Evolutionary conservation across 2,797 vertebrate genomes (phyloP), one percentile per base, ranked within the genome.

Genomic region (Leuciscus waleckii): DNA sequence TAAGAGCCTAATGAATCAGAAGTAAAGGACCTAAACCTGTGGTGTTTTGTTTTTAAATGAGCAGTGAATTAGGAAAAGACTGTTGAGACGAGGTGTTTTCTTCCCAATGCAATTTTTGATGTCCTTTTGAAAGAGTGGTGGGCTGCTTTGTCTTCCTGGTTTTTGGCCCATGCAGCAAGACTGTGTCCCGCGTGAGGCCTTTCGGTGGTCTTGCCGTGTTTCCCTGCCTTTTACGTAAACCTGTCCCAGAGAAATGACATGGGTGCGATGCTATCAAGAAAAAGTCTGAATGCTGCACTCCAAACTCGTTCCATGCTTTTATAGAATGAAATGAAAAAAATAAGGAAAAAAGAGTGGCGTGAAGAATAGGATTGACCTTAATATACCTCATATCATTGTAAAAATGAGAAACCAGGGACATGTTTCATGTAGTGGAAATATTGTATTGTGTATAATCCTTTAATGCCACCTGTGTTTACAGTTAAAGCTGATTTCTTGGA

Each of bases 381-480:
- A 96, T 95, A 96, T 96, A 96, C 95, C 95, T 96, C 95, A 96
- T 95, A 96, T 95, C 95, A 95, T 92, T 94, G 91, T 90, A 91
- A 93, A 94, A 92, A 91, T 91, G 92, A 93, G 93, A 90, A 85
- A 93, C 94, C 95, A 96, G 95, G 95, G 95, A 96, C 94, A 91
- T 74, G 89, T 95, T 95, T 94, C 94, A 96, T 97, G 96, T 98
- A 97, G 97, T 97, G 96, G 95, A 96, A 96, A 97, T 97, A 96
- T 92, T 95, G 93, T 96, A 95, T 95, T 94, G 94, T 97, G 97
- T 97, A 96, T 96, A 96, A 97, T 96, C 96, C 95, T 97, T 95
- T 96, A 96, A 97, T 96, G 96, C 96, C 95, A 95, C 95, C 96
- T 95, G 96, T 97, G 96, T 98, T 97, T 95, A 95, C 96, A 93